These are phyloP conservation scores for Lasioglossum lativentre DNA, from an alignment of 2,888 invertebrate genomes.

Conservation along the genomic window DNA sequence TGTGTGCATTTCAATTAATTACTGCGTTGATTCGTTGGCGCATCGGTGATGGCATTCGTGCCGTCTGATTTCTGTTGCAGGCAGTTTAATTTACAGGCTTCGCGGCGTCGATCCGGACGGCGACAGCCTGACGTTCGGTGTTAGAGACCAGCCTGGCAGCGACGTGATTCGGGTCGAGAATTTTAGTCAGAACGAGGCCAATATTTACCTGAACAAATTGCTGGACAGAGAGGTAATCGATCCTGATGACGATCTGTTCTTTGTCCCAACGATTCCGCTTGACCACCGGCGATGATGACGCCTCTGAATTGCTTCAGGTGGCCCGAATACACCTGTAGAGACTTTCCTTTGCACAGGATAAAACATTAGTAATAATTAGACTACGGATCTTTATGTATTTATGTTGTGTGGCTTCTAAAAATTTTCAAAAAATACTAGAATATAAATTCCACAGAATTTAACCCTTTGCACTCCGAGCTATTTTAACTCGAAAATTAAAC, in stretches of 20 bases:
- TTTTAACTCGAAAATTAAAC: too few relatives aligned
- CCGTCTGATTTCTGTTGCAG: conserved; percentile 85
- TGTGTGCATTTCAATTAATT: conserved; percentile 47
- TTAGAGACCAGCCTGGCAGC: conserved; percentile 92
- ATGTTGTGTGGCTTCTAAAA: too few relatives aligned
- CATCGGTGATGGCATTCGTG: conserved; percentile 51
- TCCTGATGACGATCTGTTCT: conserved; percentile 35
- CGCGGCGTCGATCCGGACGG: conserved; percentile 94
- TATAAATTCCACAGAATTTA: too few relatives aligned
- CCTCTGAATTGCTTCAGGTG: not conserved
- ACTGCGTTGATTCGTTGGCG: conserved; percentile 22
- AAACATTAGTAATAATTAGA: too few relatives aligned
- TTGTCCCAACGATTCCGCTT: conserved; percentile 12
- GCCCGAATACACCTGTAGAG: not conserved
- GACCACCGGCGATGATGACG: not conserved
- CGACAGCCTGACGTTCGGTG: conserved; percentile 93
- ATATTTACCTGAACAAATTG: conserved; percentile 94
- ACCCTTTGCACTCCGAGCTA: too few relatives aligned
- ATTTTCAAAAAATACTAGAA: too few relatives aligned
- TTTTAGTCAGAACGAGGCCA: conserved; percentile 92
- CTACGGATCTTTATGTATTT: too few relatives aligned
- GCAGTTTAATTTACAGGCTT: conserved; percentile 92
- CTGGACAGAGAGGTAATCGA: conserved; percentile 93
- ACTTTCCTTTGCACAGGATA: not conserved
- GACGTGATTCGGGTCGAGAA: conserved; percentile 94